Conservation (phyloP, 2,797 vertebrate species). For the Pterois miles region DNA sequence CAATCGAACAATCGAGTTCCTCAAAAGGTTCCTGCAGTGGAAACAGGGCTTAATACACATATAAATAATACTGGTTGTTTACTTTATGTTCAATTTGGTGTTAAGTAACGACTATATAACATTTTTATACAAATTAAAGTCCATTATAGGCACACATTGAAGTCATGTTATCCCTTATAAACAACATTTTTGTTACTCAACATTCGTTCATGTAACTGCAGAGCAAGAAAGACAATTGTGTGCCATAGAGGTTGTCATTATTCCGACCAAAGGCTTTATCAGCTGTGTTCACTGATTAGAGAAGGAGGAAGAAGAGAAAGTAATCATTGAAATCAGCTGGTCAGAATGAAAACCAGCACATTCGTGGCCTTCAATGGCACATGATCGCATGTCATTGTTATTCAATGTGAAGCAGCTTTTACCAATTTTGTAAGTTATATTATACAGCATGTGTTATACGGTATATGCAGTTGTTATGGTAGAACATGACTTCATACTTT, state of each 20-base stretch:
- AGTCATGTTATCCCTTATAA: slow-evolving; percentile 10
- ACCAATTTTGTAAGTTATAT: slow-evolving; percentile 16
- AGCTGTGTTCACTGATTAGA: slow-evolving; percentile 64
- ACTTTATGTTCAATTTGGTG: slow-evolving; percentile 1
- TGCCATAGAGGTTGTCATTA: slow-evolving; percentile 50
- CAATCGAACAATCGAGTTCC: too few species aligned
- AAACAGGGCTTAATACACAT: not conserved
- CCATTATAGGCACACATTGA: slow-evolving; percentile 1
- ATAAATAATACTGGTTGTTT: not conserved
- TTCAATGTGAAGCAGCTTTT: slow-evolving; percentile 31
- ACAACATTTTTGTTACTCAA: not conserved
- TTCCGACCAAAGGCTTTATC: slow-evolving; percentile 53
- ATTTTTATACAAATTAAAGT: slow-evolving; percentile 28
- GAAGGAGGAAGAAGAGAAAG: slow-evolving; percentile 42
- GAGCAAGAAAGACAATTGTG: slow-evolving; percentile 29
- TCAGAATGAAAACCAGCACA: slow-evolving; percentile 58
- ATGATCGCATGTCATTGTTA: slow-evolving; percentile 29
- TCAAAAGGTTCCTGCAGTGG: too few species aligned
- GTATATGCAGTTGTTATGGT: not conserved
- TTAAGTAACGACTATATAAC: not conserved
- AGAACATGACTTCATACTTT: not conserved
- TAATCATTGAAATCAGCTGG: slow-evolving; percentile 66
- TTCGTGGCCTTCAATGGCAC: slow-evolving; percentile 32
- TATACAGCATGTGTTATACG: not conserved
- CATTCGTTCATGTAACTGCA: slow-evolving; percentile 39